These are phyloP conservation scores for Drosophila fulvimacula DNA, from an alignment of 2,888 invertebrate genomes.

Conservation along the genomic window DNA sequence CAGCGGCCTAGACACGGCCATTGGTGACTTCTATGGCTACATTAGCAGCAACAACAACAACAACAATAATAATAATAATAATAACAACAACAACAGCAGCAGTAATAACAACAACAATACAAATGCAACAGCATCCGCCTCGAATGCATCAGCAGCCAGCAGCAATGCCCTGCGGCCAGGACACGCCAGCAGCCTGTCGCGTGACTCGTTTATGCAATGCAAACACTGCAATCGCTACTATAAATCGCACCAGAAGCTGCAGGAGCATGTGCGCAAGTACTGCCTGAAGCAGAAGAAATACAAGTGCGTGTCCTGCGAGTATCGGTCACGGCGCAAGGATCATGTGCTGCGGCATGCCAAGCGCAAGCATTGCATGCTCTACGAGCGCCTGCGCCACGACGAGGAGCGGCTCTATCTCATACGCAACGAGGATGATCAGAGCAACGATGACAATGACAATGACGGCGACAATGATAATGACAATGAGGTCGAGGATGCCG, in stretches of 20 bases:
- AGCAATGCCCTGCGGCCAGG: slow-evolving; percentile 20
- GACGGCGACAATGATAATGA: slow-evolving; percentile 34
- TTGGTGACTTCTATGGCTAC: slow-evolving; percentile 71
- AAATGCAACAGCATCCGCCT: slow-evolving; percentile 19
- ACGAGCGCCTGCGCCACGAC: slow-evolving; percentile 75
- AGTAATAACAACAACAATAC: slow-evolving; percentile 25
- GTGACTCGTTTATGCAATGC: slow-evolving; percentile 82
- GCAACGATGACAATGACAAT: slow-evolving; percentile 59
- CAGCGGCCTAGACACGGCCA: slow-evolving; percentile 50
- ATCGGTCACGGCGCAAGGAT: slow-evolving; percentile 84
- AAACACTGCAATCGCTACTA: slow-evolving; percentile 84
- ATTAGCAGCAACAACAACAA: slow-evolving; percentile 69
- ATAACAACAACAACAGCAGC: slow-evolving; percentile 28
- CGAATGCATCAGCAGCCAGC: slow-evolving; percentile 14
- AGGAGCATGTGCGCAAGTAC: slow-evolving; percentile 84
- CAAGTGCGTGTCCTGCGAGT: slow-evolving; percentile 84
- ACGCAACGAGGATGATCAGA: slow-evolving; percentile 81
- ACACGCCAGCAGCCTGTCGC: slow-evolving; percentile 41
- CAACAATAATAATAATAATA: slow-evolving; percentile 61
- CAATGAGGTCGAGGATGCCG: slow-evolving; percentile 46
- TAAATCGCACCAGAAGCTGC: slow-evolving; percentile 82
- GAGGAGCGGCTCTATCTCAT: slow-evolving; percentile 82
- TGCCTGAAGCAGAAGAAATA: slow-evolving; percentile 84
- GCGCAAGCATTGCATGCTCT: slow-evolving; percentile 82
- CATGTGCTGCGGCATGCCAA: slow-evolving; percentile 83